Evolutionary conservation across 92 coral and sea anemone genomes (phyloP).

Genomic region (Hydrozoanthus gracilis): DNA sequence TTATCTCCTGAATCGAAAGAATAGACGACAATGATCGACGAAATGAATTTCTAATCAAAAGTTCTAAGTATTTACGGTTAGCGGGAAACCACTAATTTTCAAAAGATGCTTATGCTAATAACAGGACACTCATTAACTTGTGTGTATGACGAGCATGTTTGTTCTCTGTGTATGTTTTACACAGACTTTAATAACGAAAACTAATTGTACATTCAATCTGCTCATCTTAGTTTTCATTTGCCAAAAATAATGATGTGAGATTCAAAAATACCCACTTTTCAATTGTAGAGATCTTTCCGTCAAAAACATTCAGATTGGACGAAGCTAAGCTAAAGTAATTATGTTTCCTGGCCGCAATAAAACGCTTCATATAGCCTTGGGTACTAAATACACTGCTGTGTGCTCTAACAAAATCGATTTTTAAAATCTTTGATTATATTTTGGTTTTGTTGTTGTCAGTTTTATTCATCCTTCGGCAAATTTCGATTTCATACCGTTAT

Average conservation of each 20-base stretch:
- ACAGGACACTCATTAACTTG: constrained; percentile 38
- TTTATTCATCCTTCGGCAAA: constrained; percentile 27
- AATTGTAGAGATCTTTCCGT: not conserved
- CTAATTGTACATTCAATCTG: constrained; percentile 23
- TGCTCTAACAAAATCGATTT: not conserved
- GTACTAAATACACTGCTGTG: constrained; percentile 1
- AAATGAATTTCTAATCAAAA: constrained; percentile 41
- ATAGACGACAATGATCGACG: not conserved
- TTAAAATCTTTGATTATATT: not conserved
- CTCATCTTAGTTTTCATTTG: constrained; percentile 26
- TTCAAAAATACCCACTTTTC: not conserved
- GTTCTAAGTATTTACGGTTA: constrained; percentile 23
- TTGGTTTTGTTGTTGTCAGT: constrained; percentile 7
- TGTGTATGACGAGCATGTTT: constrained; percentile 16
- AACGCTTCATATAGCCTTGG: not conserved
- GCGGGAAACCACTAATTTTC: constrained; percentile 42
- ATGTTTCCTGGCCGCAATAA: constrained; percentile 27
- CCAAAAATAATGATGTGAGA: not conserved
- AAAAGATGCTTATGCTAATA: constrained; percentile 4
- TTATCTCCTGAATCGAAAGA: constrained; percentile 14
- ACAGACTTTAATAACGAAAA: constrained; percentile 48
- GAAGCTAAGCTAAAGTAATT: constrained; percentile 1
- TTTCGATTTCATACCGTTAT: constrained; percentile 15
- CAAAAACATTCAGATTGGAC: not conserved
- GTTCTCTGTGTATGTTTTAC: constrained; percentile 38